phyloP scores from a whole-genome alignment of 2,113 vertebrate species.

The Sprattus sprattus region DNA sequence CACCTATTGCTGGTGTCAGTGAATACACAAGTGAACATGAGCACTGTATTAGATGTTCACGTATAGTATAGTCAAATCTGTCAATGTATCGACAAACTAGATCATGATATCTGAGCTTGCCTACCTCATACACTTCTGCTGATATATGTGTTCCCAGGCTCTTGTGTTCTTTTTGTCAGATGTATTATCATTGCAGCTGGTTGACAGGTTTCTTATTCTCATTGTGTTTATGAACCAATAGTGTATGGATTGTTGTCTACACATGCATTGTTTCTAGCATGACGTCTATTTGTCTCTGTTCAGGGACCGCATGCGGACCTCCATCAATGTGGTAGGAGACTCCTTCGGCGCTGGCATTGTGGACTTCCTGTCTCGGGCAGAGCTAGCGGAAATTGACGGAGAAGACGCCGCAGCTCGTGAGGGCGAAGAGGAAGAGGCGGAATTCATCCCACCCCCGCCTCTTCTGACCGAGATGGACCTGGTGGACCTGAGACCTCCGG shows the following conservation, averaged over 20 bases:
- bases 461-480: conserved; percentile 67
- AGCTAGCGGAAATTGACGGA: conserved; percentile 71
- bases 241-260: neutral
- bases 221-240: no score
- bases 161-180: no score
- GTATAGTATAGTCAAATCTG: no score
- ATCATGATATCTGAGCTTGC: no score
- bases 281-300: conserved; percentile 7
- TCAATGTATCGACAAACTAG: no score
- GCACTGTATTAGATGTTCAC: no score
- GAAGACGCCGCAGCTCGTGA: conserved; percentile 39
- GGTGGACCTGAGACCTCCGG: conserved; percentile 64
- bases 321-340: conserved; percentile 82
- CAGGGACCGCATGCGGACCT: conserved; percentile 81
- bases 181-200: no score
- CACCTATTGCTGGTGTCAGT: no score
- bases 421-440: conserved; percentile 49
- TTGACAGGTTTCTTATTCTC: no score
- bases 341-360: conserved; percentile 80
- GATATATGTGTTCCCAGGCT: no score
- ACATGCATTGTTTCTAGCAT: neutral
- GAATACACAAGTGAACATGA: no score
- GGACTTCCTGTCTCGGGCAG: conserved; percentile 71
- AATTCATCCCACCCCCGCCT: conserved; percentile 67
- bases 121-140: no score